Evolutionary conservation across 2,113 vertebrate species (phyloP).

Genomic region (Phylloscopus whistleri): DNA sequence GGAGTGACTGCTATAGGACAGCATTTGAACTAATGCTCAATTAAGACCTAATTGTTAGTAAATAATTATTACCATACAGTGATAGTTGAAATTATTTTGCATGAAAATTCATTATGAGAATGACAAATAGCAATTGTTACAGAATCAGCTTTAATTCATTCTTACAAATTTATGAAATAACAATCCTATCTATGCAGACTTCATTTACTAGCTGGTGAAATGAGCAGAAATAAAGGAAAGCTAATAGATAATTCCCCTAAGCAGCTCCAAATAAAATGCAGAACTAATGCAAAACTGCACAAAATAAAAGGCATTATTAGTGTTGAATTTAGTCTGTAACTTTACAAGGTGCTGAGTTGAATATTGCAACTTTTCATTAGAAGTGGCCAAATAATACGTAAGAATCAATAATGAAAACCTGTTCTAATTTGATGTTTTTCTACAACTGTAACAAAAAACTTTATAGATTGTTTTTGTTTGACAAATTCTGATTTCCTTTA

Average conservation of each 20-base stretch:
- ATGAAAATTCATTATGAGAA: slow-evolving; percentile 27
- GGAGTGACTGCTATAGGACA: not conserved
- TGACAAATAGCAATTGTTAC: slow-evolving; percentile 15
- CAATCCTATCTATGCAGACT: slow-evolving; percentile 38
- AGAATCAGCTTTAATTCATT: slow-evolving; percentile 34
- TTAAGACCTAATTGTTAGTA: slow-evolving; percentile 32
- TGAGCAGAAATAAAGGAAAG: slow-evolving; percentile 30
- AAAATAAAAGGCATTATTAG: slow-evolving; percentile 20
- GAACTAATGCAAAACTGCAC: not conserved
- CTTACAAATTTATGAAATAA: slow-evolving; percentile 27
- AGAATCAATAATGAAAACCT: not conserved
- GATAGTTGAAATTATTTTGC: slow-evolving; percentile 14
- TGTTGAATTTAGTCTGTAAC: not conserved
- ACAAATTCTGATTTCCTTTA: not conserved
- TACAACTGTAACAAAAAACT: not conserved
- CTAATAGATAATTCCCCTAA: slow-evolving; percentile 9
- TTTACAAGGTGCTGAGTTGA: not conserved
- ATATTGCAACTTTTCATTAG: not conserved
- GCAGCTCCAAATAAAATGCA: not conserved
- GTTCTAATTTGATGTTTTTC: not conserved
- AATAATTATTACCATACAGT: slow-evolving; percentile 16
- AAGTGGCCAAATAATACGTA: not conserved
- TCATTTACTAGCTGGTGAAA: slow-evolving; percentile 46
- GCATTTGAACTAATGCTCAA: not conserved
- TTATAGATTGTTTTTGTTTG: not conserved